Conservation (phyloP, 1,140 invertebrate genomes). For the Microplitis demolitor region DNA sequence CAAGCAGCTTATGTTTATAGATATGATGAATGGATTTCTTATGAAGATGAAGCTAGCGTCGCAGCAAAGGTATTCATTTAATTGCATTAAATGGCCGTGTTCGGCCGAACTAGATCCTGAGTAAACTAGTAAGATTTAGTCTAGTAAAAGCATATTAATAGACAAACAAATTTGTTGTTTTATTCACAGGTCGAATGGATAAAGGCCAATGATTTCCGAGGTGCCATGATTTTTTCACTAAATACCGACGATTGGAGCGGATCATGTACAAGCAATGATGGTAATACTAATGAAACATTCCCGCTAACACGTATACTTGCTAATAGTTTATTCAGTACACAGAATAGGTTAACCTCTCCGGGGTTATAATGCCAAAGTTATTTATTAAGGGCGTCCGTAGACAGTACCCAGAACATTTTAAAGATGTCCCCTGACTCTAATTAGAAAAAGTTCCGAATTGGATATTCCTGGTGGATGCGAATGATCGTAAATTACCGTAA, state of each 20-base stretch:
- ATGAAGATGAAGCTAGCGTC: conserved; percentile 78
- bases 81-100: no score
- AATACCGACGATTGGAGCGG: conserved; percentile 73
- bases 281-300: conserved; percentile 42
- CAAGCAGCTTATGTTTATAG: conserved; percentile 80
- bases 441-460: no score
- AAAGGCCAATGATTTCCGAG: conserved; percentile 66
- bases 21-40: conserved; percentile 85
- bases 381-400: no score
- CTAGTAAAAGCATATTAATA: neutral
- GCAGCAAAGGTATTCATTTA: conserved; percentile 67
- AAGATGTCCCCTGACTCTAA: no score
- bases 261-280: conserved; percentile 40
- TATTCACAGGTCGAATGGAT: conserved; percentile 67
- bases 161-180: conserved; percentile 24
- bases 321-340: neutral
- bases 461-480: no score
- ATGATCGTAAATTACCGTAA: no score
- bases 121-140: no score
- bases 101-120: neutral
- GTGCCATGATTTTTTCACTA: conserved; percentile 78
- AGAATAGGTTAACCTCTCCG: neutral
- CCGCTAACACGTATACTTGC: conserved; percentile 41
- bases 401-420: no score
- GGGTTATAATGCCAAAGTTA: neutral